Evolutionary conservation across 2,888 invertebrate species (phyloP).

Genomic region (Cryptus viduatorius): DNA sequence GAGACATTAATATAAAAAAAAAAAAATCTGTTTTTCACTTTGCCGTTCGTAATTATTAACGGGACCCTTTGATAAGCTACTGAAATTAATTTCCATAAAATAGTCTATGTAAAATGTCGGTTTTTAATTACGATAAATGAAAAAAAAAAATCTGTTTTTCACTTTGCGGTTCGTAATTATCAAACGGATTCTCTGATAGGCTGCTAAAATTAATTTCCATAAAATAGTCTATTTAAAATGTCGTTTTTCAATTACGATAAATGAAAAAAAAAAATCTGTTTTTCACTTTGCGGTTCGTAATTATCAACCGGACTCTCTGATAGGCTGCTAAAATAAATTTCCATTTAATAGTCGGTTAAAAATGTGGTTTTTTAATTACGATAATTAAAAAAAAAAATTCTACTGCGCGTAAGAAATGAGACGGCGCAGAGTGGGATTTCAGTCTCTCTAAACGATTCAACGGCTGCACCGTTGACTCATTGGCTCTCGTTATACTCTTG

Average conservation of each 20-base stretch:
- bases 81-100: neutral
- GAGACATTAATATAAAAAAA: no score
- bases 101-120: neutral
- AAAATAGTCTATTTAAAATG: no score
- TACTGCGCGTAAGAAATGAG: neutral
- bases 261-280: no score
- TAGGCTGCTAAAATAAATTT: neutral
- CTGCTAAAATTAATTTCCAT: no score
- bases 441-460: neutral
- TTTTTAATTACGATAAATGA: neutral
- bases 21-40: no score
- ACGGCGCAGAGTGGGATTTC: neutral
- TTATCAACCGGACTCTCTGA: neutral
- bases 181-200: no score
- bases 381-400: neutral
- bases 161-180: no score
- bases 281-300: no score
- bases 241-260: no score
- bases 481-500: slow-evolving; percentile 1
- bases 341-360: neutral
- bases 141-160: neutral
- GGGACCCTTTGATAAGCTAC: neutral
- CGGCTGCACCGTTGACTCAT: slow-evolving; percentile 14
- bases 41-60: neutral
- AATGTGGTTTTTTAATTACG: neutral